Percentiles rank a stretch among this genome's conserved stretches.
These are phyloP conservation scores for Hesperia comma DNA, from an alignment of 2,888 invertebrate species.

Conservation along the genomic window DNA sequence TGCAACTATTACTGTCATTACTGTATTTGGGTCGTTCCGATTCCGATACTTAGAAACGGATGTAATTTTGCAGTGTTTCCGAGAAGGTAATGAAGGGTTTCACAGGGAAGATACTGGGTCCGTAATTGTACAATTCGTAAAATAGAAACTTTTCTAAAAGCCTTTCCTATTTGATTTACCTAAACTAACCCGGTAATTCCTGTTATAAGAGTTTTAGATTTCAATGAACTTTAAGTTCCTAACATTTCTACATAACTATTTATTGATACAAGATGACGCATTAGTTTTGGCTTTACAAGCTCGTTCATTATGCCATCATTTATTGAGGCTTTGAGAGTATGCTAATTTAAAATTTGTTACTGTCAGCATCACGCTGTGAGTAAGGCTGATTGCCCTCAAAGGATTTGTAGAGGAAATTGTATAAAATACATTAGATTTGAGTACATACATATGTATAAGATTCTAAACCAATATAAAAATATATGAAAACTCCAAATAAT, in stretches of 20 bases:
- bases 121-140: not conserved
- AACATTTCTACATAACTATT: constrained; percentile 12
- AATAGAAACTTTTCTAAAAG: not conserved
- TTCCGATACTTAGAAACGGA: constrained; percentile 28
- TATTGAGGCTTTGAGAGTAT: constrained; percentile 29
- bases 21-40: constrained; percentile 25
- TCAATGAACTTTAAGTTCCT: not conserved
- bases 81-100: constrained; percentile 15
- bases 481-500: no score
- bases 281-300: constrained; percentile 26
- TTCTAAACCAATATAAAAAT: no score
- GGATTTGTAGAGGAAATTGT: not conserved
- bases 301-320: constrained; percentile 18
- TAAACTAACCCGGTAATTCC: no score
- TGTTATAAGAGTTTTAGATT: no score
- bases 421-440: no score
- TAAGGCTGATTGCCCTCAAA: constrained; percentile 7
- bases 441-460: no score
- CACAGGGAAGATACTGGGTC: constrained; percentile 6
- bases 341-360: constrained; percentile 29
- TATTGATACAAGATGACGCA: constrained; percentile 28
- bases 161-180: not conserved
- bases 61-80: constrained; percentile 27
- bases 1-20: constrained; percentile 31
- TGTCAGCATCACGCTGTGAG: constrained; percentile 20